Conservation (phyloP, 2,113 vertebrate genomes). For the Prunella himalayana region DNA sequence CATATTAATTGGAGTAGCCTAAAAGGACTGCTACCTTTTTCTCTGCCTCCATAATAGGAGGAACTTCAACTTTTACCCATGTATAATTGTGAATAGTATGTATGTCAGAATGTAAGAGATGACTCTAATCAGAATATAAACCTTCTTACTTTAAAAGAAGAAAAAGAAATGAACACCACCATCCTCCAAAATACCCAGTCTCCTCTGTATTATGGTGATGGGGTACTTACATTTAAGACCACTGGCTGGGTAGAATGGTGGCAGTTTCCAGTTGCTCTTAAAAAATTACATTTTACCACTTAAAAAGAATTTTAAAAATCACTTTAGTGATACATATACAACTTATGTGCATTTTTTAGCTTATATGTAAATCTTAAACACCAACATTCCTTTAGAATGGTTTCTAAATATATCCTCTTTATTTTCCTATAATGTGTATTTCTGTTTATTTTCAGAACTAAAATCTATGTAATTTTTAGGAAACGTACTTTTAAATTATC, state of each 20-base stretch:
- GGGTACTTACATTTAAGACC: background rate
- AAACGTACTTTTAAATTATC: background rate
- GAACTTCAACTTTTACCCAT: background rate
- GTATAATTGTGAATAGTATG: background rate
- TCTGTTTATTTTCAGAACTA: background rate
- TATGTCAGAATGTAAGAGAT: background rate
- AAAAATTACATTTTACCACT: background rate
- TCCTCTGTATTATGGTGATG: background rate
- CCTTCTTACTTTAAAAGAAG: background rate
- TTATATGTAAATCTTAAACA: background rate
- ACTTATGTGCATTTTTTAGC: background rate
- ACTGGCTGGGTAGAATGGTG: background rate
- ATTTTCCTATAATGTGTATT: background rate
- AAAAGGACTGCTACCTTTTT: background rate
- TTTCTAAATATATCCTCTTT: background rate
- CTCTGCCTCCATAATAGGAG: background rate
- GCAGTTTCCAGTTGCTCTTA: background rate
- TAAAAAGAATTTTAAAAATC: background rate
- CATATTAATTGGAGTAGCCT: background rate
- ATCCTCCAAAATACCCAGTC: fast-evolving
- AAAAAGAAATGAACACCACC: background rate
- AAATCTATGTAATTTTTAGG: background rate
- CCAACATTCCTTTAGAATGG: background rate
- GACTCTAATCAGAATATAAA: background rate
- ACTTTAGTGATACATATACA: background rate